phyloP scores from a whole-genome alignment of 2,797 vertebrate species.

The Mionectes olivaceus region DNA sequence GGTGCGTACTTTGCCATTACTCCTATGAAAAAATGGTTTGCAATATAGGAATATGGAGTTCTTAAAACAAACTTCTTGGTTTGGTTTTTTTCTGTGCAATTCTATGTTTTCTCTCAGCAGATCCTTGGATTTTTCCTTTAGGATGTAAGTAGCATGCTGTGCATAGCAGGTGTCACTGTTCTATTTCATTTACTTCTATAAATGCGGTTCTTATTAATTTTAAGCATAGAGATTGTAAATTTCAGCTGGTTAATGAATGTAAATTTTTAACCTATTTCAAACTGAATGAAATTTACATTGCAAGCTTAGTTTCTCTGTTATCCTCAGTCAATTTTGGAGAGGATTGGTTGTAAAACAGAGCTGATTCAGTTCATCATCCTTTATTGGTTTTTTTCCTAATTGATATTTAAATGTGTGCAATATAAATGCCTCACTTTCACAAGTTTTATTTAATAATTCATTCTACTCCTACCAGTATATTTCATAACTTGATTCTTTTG shows the following conservation, averaged over 20 bases:
- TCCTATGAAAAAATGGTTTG: neutral
- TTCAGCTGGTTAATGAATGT: slow-evolving; percentile 32
- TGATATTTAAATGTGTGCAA: slow-evolving; percentile 71
- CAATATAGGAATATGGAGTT: neutral
- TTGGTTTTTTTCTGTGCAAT: neutral
- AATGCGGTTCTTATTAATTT: slow-evolving; percentile 51
- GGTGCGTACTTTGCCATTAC: neutral
- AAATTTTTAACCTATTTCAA: slow-evolving; percentile 48
- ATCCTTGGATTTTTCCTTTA: slow-evolving; percentile 25
- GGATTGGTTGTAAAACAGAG: slow-evolving; percentile 4
- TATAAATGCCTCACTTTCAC: slow-evolving; percentile 49
- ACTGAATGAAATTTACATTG: slow-evolving; percentile 16
- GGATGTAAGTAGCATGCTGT: neutral
- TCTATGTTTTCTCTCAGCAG: neutral
- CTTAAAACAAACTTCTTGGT: neutral
- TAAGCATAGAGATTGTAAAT: slow-evolving; percentile 40
- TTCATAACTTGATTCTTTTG: slow-evolving; percentile 59
- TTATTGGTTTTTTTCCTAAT: slow-evolving; percentile 61
- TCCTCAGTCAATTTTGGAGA: slow-evolving; percentile 43
- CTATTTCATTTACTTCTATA: slow-evolving; percentile 48
- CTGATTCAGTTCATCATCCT: slow-evolving; percentile 49
- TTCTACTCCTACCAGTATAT: slow-evolving; percentile 18
- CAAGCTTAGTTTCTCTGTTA: slow-evolving; percentile 5
- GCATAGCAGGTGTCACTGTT: neutral
- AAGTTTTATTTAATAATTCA: slow-evolving; percentile 57